Evolutionary conservation across 2,113 vertebrate genomes (phyloP).

Genomic region (Tetraodon nigroviridis): DNA sequence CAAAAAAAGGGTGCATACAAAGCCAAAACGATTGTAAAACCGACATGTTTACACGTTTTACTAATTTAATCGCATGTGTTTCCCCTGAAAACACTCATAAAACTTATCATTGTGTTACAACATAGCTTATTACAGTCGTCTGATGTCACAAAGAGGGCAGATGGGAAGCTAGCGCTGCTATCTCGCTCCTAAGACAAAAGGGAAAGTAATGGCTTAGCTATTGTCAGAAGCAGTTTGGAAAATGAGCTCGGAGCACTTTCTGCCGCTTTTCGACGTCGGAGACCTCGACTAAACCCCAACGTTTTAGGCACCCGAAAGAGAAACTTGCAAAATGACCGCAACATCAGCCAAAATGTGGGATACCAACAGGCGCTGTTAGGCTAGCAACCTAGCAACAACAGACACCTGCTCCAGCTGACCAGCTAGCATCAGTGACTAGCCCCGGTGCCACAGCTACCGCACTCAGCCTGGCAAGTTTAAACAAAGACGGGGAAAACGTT

Average conservation of each 20-base stretch:
- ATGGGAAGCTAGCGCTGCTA: conserved; percentile 60
- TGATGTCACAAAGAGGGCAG: conserved; percentile 63
- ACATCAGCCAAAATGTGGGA: conserved; percentile 23
- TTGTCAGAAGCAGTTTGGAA: conserved; percentile 54
- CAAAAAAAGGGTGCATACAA: not conserved
- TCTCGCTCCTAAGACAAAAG: conserved; percentile 68
- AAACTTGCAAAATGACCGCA: conserved; percentile 17
- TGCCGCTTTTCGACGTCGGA: not conserved
- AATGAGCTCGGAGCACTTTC: conserved; percentile 32
- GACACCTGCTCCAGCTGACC: conserved; percentile 73
- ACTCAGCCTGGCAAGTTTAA: not conserved
- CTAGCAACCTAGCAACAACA: conserved; percentile 68
- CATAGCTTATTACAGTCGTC: conserved; percentile 37
- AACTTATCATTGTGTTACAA: conserved; percentile 33
- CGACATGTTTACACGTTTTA: not conserved
- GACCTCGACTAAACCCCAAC: not conserved
- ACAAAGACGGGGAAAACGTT: too few relatives aligned
- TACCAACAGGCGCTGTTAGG: conserved; percentile 54
- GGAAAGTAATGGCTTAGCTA: conserved; percentile 72
- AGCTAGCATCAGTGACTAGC: conserved; percentile 65
- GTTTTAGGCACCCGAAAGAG: not conserved
- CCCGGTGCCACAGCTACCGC: not conserved
- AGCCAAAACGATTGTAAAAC: not conserved
- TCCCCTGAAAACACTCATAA: not conserved
- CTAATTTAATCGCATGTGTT: conserved; percentile 6